Conservation (phyloP, 2,797 vertebrate genomes). For the Onychomys arenicola region DNA sequence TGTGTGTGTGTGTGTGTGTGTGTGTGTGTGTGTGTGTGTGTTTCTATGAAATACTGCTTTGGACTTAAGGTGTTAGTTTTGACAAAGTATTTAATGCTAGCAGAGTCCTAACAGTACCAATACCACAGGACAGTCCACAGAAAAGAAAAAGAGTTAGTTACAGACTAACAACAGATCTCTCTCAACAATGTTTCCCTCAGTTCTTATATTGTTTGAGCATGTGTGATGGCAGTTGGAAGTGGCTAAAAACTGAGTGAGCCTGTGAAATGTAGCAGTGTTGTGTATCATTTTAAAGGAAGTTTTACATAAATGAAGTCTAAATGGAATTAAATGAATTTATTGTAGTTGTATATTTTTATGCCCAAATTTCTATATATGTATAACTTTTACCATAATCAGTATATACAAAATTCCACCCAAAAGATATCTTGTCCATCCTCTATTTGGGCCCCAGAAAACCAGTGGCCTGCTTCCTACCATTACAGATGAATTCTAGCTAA, state of each 20-base stretch:
- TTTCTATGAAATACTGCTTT: not conserved
- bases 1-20: not conserved
- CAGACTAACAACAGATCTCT: not conserved
- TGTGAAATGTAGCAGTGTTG: not conserved
- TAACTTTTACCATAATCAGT: not conserved
- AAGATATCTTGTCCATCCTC: not conserved
- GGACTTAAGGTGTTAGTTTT: not conserved
- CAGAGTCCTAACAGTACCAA: not conserved
- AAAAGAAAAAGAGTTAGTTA: not conserved
- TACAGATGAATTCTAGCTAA: not conserved
- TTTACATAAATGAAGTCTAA: constrained; percentile 22
- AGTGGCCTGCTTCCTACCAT: not conserved
- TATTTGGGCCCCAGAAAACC: not conserved
- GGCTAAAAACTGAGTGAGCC: not conserved
- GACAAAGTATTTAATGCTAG: not conserved
- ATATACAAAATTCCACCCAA: not conserved
- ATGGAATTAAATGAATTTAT: not conserved
- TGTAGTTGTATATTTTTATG: not conserved
- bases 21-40: not conserved
- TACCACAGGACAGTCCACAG: not conserved
- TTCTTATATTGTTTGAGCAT: not conserved
- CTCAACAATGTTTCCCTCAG: not conserved
- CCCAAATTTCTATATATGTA: not conserved
- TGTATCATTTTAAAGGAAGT: not conserved
- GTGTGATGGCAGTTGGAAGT: not conserved